Evolutionary conservation across 2,797 vertebrate genomes (phyloP), one percentile per base, ranked within the genome.

Genomic region (Ctenosaura bakeri): DNA sequence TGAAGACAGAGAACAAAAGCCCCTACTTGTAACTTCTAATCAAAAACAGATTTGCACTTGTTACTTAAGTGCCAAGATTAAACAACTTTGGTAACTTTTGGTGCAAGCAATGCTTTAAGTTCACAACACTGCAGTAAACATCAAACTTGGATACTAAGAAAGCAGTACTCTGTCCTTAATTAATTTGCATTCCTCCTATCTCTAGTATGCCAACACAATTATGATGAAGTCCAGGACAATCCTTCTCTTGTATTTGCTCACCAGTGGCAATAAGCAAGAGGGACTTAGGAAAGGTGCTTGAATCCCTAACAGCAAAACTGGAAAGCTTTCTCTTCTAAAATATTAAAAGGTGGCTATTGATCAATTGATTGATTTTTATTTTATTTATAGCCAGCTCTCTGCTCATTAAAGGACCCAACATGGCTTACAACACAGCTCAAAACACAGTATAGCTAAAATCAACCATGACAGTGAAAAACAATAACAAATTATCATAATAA

Each of bases 151-250:
- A n/a, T 32, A 22, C 18, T 20, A 86, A 29, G 76, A 71, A 78
- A 76, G 66, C 26, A 83, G 62, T 7, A 77, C 62, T 35, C 42
- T 32, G 20, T 91, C 12, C 69, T 79, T 54, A 29, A 79, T 69
- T 79, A 91, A 64, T 82, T 83, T 82, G 76, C 9, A 64, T 38
- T 78, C 1, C 78, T 14, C 26, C 18, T 82, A 8, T 46, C 77
- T 50, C 6, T 83, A 22, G 56, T 56, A 83, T 54, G n/a, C 22
- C 3, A 26, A 42, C 50, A 88, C 14, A 42, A 86, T 86, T 82
- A 76, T 42, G 73, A 84, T 32, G 52, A 89, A 56, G 64, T 69
- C 66, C 35, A 90, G 71, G 77, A 83, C 56, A 91, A 24, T 50
- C 26, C 6, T 1, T 50, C 76, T 79, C 29, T 80, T 88, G 50